phyloP scores from a whole-genome alignment of 2,797 vertebrate species.

The Cossypha caffra region DNA sequence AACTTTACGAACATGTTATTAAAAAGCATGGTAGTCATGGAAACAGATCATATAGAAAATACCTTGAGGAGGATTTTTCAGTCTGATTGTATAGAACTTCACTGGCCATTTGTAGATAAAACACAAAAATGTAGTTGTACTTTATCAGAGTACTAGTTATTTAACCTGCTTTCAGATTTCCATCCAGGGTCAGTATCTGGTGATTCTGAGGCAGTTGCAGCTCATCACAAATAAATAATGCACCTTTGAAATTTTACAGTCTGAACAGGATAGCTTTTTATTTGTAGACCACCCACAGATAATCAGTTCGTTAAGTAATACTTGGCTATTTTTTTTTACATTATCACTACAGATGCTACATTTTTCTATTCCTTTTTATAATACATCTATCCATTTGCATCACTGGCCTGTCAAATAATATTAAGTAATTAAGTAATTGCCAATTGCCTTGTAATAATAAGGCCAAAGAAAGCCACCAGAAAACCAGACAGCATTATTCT shows the following conservation, averaged over 20 bases:
- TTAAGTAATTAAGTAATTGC: neutral
- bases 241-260: neutral
- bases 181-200: neutral
- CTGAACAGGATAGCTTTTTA: neutral
- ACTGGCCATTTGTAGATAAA: neutral
- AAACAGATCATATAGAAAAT: slow-evolving; percentile 8
- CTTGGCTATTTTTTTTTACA: neutral
- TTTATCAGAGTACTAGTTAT: neutral
- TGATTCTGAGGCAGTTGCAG: neutral
- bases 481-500: neutral
- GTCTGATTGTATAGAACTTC: neutral
- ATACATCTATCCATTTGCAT: neutral
- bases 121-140: neutral
- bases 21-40: slow-evolving; percentile 33
- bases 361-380: neutral
- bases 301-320: neutral
- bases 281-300: neutral
- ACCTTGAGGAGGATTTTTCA: neutral
- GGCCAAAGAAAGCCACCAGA: neutral
- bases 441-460: neutral
- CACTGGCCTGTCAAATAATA: neutral
- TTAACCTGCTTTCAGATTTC: neutral
- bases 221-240: neutral
- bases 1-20: neutral
- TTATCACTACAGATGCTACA: neutral